Conservation (phyloP, 2,113 vertebrate genomes). For the Pomatorhinus ruficollis region DNA sequence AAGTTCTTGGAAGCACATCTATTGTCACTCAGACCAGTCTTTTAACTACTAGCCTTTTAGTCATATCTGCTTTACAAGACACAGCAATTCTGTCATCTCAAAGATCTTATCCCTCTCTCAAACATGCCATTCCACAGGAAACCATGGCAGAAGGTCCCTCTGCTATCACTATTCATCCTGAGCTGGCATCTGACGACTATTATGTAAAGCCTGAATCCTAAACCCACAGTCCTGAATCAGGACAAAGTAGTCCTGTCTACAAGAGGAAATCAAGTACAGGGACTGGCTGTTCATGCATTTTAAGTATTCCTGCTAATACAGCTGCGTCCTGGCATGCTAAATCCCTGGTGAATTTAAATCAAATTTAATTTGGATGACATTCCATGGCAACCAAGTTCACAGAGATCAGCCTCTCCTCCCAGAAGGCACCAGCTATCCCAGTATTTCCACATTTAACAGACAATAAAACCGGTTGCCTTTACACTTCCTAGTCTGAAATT, state of each 20-base stretch:
- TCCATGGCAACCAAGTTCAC: neutral
- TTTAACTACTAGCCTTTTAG: neutral
- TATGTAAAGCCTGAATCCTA: neutral
- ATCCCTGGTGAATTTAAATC: neutral
- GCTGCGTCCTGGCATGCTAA: neutral
- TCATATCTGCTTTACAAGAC: neutral
- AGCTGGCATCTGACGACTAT: neutral
- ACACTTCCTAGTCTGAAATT: neutral
- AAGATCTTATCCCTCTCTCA: neutral
- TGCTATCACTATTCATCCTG: neutral
- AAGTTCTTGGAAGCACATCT: neutral
- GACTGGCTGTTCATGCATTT: neutral
- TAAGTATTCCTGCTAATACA: neutral
- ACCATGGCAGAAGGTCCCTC: neutral
- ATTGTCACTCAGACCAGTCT: neutral
- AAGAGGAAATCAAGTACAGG: neutral
- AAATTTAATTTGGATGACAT: neutral
- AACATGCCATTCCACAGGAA: neutral
- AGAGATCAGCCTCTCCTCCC: neutral
- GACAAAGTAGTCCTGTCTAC: neutral
- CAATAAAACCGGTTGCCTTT: neutral
- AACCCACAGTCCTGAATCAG: neutral
- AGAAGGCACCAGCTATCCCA: neutral
- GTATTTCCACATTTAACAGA: neutral
- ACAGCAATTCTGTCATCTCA: neutral